phyloP scores from a whole-genome alignment of 2,797 vertebrate genomes.

The Falco biarmicus region DNA sequence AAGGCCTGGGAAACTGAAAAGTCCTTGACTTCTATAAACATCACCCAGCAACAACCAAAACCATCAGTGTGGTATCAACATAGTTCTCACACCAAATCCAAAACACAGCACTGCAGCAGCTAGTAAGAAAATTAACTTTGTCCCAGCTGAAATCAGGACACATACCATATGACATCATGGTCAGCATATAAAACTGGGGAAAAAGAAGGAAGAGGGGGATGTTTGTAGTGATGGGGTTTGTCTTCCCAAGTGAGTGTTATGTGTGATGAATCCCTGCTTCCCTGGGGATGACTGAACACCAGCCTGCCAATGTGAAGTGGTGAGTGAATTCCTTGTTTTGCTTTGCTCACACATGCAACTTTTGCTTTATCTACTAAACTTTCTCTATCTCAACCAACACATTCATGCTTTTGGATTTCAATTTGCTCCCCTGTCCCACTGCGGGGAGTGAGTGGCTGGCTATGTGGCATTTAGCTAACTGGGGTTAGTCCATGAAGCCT shows the following conservation, averaged over 20 bases:
- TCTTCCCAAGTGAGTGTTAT: not conserved
- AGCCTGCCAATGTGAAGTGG: not conserved
- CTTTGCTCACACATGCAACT: not conserved
- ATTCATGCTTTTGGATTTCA: not conserved
- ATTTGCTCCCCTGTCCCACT: accelerated
- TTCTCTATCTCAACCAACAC: not conserved
- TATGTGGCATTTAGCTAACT: not conserved
- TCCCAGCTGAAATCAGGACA: no score
- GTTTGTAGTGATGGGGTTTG: not conserved
- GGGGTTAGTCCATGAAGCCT: not conserved
- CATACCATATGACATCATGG: not conserved
- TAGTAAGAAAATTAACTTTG: no score
- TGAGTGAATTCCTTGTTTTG: not conserved
- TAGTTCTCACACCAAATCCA: no score
- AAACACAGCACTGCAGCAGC: no score
- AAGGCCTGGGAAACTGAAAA: no score
- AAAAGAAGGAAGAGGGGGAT: not conserved
- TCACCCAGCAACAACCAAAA: no score
- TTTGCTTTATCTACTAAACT: not conserved
- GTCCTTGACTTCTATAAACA: no score
- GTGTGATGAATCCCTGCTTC: accelerated
- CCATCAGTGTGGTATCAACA: no score
- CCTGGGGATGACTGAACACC: not conserved
- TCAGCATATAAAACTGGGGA: not conserved
- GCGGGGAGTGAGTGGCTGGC: accelerated